phyloP scores from a whole-genome alignment of 2,888 invertebrate species.

The Parnassius smintheus region DNA sequence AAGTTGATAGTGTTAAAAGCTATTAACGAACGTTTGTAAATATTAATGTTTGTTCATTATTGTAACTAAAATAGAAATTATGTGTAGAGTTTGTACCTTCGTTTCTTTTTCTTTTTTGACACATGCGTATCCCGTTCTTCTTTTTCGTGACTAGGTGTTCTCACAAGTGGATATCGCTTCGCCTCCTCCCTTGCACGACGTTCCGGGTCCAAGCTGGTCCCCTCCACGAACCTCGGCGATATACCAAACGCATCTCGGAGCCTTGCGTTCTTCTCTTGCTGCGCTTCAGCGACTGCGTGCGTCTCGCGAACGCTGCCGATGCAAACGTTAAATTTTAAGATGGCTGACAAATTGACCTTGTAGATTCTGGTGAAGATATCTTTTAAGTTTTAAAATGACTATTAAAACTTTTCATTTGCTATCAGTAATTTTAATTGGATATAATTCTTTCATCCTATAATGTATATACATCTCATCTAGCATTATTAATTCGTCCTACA shows the following conservation, averaged over 20 bases:
- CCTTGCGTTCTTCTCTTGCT: slow-evolving; percentile 96
- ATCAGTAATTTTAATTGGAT: too few relatives aligned
- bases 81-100: slow-evolving; percentile 75
- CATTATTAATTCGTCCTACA: too few relatives aligned
- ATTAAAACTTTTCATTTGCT: too few relatives aligned
- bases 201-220: slow-evolving; percentile 94
- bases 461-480: too few relatives aligned
- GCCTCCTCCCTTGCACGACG: slow-evolving; percentile 76
- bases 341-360: slow-evolving; percentile 21
- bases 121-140: slow-evolving; percentile 61
- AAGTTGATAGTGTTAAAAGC: too few relatives aligned
- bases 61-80: too few relatives aligned
- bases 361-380: neutral
- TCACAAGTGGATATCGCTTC: slow-evolving; percentile 86
- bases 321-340: slow-evolving; percentile 30
- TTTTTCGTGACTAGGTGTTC: slow-evolving; percentile 87
- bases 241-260: slow-evolving; percentile 97
- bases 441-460: too few relatives aligned
- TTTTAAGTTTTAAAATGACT: too few relatives aligned
- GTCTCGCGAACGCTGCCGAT: slow-evolving; percentile 92
- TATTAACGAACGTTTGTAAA: too few relatives aligned
- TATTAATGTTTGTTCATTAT: too few relatives aligned
- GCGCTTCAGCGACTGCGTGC: slow-evolving; percentile 97
- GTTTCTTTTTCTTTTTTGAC: slow-evolving; percentile 87
- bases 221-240: slow-evolving; percentile 95